Evolutionary conservation across 37 sponge, comb jelly and placozoan genomes (phyloP), one percentile per base, ranked within the genome.

Genomic region (Geodia barretti): DNA sequence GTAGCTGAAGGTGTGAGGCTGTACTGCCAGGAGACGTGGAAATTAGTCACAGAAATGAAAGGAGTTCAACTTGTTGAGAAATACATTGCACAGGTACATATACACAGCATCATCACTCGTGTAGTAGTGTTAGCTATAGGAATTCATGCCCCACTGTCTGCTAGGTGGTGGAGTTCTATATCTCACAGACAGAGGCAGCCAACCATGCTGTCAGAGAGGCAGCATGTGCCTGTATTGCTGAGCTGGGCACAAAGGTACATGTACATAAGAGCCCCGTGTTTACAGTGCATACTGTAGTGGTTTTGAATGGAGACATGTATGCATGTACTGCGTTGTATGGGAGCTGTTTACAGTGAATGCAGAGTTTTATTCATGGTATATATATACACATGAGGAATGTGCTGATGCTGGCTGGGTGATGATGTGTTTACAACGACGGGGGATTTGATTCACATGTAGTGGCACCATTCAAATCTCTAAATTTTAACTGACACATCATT

Each of bases 181-280:
- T 98, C 25, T 68, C 77, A 0, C 92, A 93, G 76, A 87, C 89
- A 40, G 72, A 78, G 70, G 92, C 94, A 5, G 92, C 92, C 75
- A 95, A 95, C 76, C 98, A 98, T 70, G 98, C 96, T 4, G 96
- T 92, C 9, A 26, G 98, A 17, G 95, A 95, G 60, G 98, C 98
- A 58, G 98, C 96, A 7, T 95, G 96, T 69, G 68, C 87, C 14
- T 97, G 98, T 72, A 92, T 97, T 78, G 98, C 95, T 72, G 98
- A 97, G 72, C 87, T 97, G 25, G 98, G 95, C 19, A 83, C 86
- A 37, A 97, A 97, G 75, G 85, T 97, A 65, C 42, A 32, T 47
- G 14, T n/a, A n/a, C n/a, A n/a, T n/a, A 70, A 61, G 34, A 21
- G 28, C 41, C 73, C 9, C 20, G n/a, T n/a, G n/a, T n/a, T n/a